Percentiles rank a stretch among this genome's conserved stretches.
These are phyloP conservation scores for Phoxinus dragarum DNA, from an alignment of 2,797 vertebrate genomes.

Conservation along the genomic window DNA sequence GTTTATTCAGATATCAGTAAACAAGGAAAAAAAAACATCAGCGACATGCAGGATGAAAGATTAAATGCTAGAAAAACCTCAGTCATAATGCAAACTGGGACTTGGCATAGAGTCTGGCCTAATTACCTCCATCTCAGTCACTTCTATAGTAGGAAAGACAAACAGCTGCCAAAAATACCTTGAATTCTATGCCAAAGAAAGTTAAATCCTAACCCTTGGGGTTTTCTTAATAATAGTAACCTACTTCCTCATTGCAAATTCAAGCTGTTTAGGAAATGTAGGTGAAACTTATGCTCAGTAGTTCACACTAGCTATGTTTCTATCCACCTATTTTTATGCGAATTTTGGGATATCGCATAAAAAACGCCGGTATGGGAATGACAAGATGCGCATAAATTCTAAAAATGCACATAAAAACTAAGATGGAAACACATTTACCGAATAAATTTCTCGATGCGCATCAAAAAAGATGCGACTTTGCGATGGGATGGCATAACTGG, in stretches of 20 bases:
- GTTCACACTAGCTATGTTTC: neutral
- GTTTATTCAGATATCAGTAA: neutral
- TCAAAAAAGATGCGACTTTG: too few relatives aligned
- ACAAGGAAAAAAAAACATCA: neutral
- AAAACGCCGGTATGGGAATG: too few relatives aligned
- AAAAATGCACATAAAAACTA: too few relatives aligned
- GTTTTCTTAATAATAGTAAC: neutral
- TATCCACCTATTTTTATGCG: too few relatives aligned
- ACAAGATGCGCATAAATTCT: too few relatives aligned
- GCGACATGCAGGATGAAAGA: neutral
- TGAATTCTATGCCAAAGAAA: slow-evolving; percentile 10
- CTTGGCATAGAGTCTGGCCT: slow-evolving; percentile 10
- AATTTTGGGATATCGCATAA: too few relatives aligned
- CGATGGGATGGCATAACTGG: too few relatives aligned
- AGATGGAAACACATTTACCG: too few relatives aligned
- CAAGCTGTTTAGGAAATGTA: neutral
- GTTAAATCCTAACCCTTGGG: neutral
- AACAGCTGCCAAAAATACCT: slow-evolving; percentile 17
- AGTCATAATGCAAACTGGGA: slow-evolving; percentile 2
- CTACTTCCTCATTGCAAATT: slow-evolving; percentile 1
- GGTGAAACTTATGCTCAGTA: neutral
- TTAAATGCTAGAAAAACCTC: neutral
- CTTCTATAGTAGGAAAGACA: neutral
- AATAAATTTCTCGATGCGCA: too few relatives aligned
- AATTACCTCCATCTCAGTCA: slow-evolving; percentile 19